A percentile compares a stretch with the other conserved stretches of the same genome.
Evolutionary conservation across 2,888 invertebrate species (phyloP).

Genomic region (Petrolisthes cinctipes): DNA sequence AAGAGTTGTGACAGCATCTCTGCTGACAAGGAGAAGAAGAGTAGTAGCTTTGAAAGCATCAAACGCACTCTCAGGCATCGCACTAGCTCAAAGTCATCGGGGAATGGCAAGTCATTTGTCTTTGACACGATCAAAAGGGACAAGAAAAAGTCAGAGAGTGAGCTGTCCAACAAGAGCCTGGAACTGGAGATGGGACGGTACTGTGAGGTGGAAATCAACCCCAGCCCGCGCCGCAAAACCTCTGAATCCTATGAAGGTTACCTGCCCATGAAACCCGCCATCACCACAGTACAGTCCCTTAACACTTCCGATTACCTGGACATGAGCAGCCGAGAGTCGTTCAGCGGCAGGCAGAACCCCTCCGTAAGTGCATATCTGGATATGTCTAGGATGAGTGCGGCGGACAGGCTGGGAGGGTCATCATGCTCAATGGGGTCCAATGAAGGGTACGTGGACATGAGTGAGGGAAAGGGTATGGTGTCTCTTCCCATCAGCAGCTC

Average conservation of each 20-base stretch:
- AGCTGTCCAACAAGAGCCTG: constrained; percentile 46
- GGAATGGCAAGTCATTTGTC: constrained; percentile 51
- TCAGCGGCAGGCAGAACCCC: constrained; percentile 21
- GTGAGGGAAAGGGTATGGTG: constrained; percentile 46
- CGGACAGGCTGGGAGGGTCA: constrained; percentile 8
- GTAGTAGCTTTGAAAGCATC: constrained; percentile 60
- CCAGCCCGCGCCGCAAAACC: constrained; percentile 56
- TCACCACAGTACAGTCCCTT: constrained; percentile 40
- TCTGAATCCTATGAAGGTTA: constrained; percentile 60
- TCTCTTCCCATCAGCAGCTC: constrained; percentile 27
- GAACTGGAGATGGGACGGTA: constrained; percentile 42
- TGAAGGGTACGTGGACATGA: constrained; percentile 65
- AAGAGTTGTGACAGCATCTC: constrained; percentile 63
- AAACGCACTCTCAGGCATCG: constrained; percentile 58
- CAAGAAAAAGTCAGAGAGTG: constrained; percentile 58
- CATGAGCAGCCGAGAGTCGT: constrained; percentile 41
- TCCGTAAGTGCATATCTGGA: constrained; percentile 46
- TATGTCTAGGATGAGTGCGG: constrained; percentile 44
- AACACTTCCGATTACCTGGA: constrained; percentile 54
- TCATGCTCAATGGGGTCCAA: constrained; percentile 30
- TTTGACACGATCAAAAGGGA: constrained; percentile 54
- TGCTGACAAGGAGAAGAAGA: constrained; percentile 61
- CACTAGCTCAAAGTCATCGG: constrained; percentile 60
- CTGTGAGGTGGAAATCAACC: constrained; percentile 56
- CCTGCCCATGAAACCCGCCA: constrained; percentile 60